Conservation (phyloP, 23 tunicate genomes). For the Clavelina lepadiformis region DNA sequence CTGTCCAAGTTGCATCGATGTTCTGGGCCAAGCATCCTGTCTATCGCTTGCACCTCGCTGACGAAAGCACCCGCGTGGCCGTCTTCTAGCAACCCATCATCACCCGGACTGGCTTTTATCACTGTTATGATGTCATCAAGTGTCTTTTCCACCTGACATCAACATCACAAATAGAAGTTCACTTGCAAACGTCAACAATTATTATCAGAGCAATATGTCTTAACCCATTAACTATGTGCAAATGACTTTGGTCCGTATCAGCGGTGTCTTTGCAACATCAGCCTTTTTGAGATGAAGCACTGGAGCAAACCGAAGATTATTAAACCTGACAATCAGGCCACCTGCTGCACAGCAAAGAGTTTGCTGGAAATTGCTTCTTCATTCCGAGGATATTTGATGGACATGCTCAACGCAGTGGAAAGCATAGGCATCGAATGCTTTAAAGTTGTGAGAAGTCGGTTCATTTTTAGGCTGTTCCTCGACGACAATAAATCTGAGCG, state of each 20-base stretch:
- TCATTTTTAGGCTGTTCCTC: slow-evolving; percentile 17
- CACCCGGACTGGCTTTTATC: slow-evolving; percentile 11
- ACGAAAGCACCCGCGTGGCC: slow-evolving; percentile 3
- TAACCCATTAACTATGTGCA: no score
- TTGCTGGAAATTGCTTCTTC: slow-evolving; percentile 45
- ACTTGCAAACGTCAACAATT: no score
- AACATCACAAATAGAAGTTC: no score
- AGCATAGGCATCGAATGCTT: slow-evolving; percentile 70
- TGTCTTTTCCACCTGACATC: slow-evolving; percentile 16
- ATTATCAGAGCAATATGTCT: no score
- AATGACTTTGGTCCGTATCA: no score
- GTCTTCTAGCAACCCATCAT: not conserved
- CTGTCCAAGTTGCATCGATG: slow-evolving; percentile 14
- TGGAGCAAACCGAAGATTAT: no score
- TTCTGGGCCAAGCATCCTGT: slow-evolving; percentile 17
- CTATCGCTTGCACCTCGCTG: slow-evolving; percentile 7
- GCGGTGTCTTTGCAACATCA: no score
- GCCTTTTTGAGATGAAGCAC: no score
- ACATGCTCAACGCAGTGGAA: slow-evolving; percentile 45
- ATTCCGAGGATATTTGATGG: slow-evolving; percentile 62
- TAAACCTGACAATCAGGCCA: no score
- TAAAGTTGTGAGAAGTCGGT: slow-evolving; percentile 18
- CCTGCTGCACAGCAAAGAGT: slow-evolving; percentile 53
- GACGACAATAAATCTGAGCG: slow-evolving; percentile 52
- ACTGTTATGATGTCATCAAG: not conserved